Evolutionary conservation across 1,140 invertebrate species (phyloP), one percentile per base, ranked within the genome.

Genomic region (Luehdorfia chinensis): DNA sequence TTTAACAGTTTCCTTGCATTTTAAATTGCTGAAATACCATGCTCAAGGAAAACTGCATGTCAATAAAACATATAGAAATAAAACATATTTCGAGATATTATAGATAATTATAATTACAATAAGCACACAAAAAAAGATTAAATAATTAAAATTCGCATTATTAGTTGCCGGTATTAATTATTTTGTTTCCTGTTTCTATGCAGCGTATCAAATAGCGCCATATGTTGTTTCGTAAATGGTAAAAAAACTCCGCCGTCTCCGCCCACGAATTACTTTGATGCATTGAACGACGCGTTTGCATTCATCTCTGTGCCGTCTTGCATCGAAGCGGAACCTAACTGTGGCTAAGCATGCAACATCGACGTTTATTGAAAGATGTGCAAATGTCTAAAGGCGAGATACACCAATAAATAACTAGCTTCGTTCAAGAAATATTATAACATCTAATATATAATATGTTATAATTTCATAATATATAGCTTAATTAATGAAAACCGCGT

Each of bases 161-260:
- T 21, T 33, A 18, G 15, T 33, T 33, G 31, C 31, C 12, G 14
- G 14, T 21, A 21, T 21, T 21, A 21, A 21, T 16, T 33, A 9
- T 4, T 15, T 7, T 7, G 18, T 39, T 39, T 27, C 6, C 11
- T 25, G 11, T 39, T 41, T 14, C 5, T 19, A 14, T 11, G n/a
- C 5, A 52, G 59, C 54, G 59, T 19, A 47, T 37, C 49, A 54
- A 55, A n/a, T 46, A 44, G 34, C 39, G 65, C 51, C 50, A 55
- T 66, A 58, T 63, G 59, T 56, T 66, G 47, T 64, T 63, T 61
- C 44, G 51, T 51, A 54, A 57, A 55, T 50, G 21, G 51, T 32
- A 44, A 41, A 62, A 66, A 68, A 68, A 57, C 33, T 27, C 27
- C 32, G 45, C 19, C 21, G 8, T 45, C 11, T 36, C 58, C 66